Base-by-base conservation (phyloP, 2,797 vertebrate species). In the Sylvia borin region DNA sequence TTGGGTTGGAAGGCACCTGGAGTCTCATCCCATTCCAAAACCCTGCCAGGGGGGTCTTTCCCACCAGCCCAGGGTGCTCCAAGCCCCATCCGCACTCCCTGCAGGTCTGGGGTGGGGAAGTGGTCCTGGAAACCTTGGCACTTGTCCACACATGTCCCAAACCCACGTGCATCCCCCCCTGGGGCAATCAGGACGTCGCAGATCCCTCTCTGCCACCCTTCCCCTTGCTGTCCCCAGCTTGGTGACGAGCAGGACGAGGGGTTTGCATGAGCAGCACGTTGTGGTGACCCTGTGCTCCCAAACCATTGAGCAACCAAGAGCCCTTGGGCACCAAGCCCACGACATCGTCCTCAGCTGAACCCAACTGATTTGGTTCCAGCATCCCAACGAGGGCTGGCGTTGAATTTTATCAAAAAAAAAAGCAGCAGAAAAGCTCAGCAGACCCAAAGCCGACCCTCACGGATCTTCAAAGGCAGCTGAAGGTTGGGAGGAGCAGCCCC, bases 251-350 rank as follows among this genome's bases (percentile, higher is more conserved):
- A 55, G 85, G 60, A 47, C 0, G 0, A 51, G 62, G 7, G 10
- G 2, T 6, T 4, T 4, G 21, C 8, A 1, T 2, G 34, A 70
- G 43, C 36, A 70, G 40, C 21, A 9, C 0, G 0, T 26, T 26
- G 26, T 25, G 78, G 55, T 79, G 75, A 29, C 54, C 53, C 40
- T 8, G 4, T 24, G 61, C 5, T 32, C 70, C 50, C 72, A 83
- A 18, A 34, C 7, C 32, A 36, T 40, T 7, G 74, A 26, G 9
- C 29, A 47, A 3, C 16, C 20, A 6, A 7, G 32, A 29, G 27
- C 5, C 32, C 60, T 31, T 29, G 68, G 25, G 16, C 66, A 14
- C 32, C 8, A 1, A 24, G 32, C 10, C 11, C 21, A 0, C 2
- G 0, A 7, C 3, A 36, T 36, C 8, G 10, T 70, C 57, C 70